Evolutionary conservation across 2,888 invertebrate species (phyloP).

Genomic region (Hemicrepidius hirtus): DNA sequence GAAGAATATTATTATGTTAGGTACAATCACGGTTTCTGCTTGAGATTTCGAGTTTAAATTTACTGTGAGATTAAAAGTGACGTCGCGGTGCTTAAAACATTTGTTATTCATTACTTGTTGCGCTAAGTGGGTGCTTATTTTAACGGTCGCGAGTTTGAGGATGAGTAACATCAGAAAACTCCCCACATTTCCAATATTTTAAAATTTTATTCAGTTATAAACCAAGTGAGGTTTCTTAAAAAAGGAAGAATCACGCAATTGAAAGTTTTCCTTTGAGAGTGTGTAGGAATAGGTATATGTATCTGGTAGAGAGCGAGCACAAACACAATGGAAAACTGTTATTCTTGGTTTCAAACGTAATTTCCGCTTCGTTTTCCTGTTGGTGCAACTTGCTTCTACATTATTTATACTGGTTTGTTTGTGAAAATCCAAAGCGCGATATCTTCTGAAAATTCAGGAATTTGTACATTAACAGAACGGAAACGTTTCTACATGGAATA

Average conservation of each 20-base stretch:
- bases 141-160: too few relatives aligned
- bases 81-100: too few relatives aligned
- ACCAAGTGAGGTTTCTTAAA: background rate
- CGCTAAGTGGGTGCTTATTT: too few relatives aligned
- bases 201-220: too few relatives aligned
- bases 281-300: background rate
- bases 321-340: constrained; percentile 46
- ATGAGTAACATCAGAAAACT: too few relatives aligned
- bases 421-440: constrained; percentile 46
- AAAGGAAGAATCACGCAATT: background rate
- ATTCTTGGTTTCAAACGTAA: constrained; percentile 57
- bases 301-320: background rate
- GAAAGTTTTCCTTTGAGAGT: background rate
- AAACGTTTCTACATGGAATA: constrained; percentile 41
- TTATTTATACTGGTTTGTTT: constrained; percentile 47
- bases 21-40: too few relatives aligned
- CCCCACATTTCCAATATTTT: too few relatives aligned
- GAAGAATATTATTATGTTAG: too few relatives aligned
- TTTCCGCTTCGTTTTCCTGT: constrained; percentile 56
- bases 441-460: constrained; percentile 46
- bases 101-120: too few relatives aligned
- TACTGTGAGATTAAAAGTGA: too few relatives aligned
- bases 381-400: constrained; percentile 50
- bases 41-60: too few relatives aligned
- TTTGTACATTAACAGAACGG: constrained; percentile 44